Conservation (phyloP, 2,888 invertebrate species). For the Euplagia quadripunctaria region DNA sequence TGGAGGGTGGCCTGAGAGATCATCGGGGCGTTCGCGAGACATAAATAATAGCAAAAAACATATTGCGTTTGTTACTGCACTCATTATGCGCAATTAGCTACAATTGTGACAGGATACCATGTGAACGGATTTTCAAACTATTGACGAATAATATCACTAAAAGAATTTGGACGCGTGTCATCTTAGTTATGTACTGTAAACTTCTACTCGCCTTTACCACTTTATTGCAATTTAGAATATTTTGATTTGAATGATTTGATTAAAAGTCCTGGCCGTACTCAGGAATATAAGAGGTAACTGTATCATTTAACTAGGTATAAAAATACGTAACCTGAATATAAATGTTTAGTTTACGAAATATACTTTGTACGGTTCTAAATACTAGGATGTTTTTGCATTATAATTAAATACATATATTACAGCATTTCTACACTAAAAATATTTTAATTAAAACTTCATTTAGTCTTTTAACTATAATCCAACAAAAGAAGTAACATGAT, state of each 20-base stretch:
- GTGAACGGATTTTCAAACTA: constrained; percentile 80
- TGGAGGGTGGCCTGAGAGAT: constrained; percentile 73
- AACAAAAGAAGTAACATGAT: constrained; percentile 42
- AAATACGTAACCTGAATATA: neutral
- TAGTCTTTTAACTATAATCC: neutral
- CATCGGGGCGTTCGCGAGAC: constrained; percentile 72
- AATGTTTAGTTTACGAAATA: neutral
- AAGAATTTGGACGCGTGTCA: constrained; percentile 60
- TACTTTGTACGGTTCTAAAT: neutral
- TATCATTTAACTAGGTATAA: neutral
- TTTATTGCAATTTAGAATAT: neutral
- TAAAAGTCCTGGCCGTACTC: neutral
- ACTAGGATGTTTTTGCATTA: neutral
- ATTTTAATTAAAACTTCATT: constrained; percentile 1
- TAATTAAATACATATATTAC: neutral
- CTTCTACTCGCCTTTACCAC: neutral
- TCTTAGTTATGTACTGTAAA: constrained; percentile 29
- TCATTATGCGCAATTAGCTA: constrained; percentile 87
- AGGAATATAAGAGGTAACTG: neutral
- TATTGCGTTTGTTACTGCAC: constrained; percentile 82
- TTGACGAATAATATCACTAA: constrained; percentile 50
- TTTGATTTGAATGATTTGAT: neutral
- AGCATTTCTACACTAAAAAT: neutral
- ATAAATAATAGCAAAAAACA: constrained; percentile 86
- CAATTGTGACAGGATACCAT: constrained; percentile 83